Conservation (phyloP, 2,888 invertebrate species). For the Cantharis nigra region DNA sequence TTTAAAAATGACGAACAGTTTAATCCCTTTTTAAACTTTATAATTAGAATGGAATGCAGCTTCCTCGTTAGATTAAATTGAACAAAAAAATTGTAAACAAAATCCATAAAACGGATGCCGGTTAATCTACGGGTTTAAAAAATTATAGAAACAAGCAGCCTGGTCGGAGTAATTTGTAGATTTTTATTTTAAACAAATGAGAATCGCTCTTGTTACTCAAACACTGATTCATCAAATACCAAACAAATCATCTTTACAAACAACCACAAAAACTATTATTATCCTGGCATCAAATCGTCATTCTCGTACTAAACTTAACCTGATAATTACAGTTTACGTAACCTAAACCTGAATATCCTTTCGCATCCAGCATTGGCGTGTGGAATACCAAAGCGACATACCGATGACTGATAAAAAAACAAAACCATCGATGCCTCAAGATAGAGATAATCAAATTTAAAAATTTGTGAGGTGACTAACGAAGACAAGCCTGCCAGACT, state of each 20-base stretch:
- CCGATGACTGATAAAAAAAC: slow-evolving; percentile 24
- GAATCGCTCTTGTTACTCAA: slow-evolving; percentile 17
- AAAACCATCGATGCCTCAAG: slow-evolving; percentile 14
- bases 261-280: slow-evolving; percentile 25
- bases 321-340: slow-evolving; percentile 36
- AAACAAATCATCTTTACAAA: slow-evolving; percentile 22
- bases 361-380: slow-evolving; percentile 35
- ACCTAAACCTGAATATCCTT: slow-evolving; percentile 37
- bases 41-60: background rate
- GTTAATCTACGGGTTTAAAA: background rate
- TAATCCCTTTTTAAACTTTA: background rate
- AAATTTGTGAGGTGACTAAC: slow-evolving; percentile 5
- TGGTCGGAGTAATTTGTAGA: background rate
- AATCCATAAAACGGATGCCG: background rate
- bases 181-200: slow-evolving; percentile 17
- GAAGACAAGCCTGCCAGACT: slow-evolving; percentile 36
- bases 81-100: background rate
- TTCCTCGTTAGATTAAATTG: background rate
- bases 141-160: background rate
- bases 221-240: slow-evolving; percentile 23
- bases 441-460: slow-evolving; percentile 12
- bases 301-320: slow-evolving; percentile 32
- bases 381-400: slow-evolving; percentile 35
- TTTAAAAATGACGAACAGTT: background rate
- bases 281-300: slow-evolving; percentile 28